phyloP scores from a whole-genome alignment of 2,113 vertebrate species.

The Psophia crepitans region DNA sequence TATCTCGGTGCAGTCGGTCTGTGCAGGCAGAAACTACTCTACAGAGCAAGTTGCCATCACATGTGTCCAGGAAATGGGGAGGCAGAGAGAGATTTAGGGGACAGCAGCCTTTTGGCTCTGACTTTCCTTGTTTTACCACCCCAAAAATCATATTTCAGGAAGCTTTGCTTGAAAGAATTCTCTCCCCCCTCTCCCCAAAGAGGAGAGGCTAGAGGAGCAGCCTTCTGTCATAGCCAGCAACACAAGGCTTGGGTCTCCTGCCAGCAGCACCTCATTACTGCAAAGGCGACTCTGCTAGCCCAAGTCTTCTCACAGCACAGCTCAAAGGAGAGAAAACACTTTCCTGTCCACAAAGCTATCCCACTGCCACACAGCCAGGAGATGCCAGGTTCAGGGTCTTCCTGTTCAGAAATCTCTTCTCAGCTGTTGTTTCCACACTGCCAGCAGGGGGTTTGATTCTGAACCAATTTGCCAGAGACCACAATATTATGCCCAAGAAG shows the following conservation, averaged over 20 bases:
- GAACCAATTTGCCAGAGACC: background rate
- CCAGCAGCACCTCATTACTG: background rate
- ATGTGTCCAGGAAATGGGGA: background rate
- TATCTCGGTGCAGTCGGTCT: background rate
- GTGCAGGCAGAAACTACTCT: conserved; percentile 40
- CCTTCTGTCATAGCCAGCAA: background rate
- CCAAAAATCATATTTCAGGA: background rate
- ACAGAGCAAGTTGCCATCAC: background rate
- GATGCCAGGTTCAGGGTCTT: background rate
- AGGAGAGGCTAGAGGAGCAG: background rate
- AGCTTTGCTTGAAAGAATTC: background rate
- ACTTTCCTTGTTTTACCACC: background rate
- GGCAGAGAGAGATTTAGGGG: conserved; percentile 11
- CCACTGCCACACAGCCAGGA: conserved; percentile 34
- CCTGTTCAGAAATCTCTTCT: background rate
- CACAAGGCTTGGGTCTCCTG: background rate
- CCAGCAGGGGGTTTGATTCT: background rate
- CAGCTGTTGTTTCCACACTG: background rate
- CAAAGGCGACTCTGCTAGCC: background rate
- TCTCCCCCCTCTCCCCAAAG: background rate
- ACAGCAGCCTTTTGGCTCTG: background rate
- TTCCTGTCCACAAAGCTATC: conserved; percentile 56
- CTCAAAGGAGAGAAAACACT: background rate
- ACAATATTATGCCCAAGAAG: background rate
- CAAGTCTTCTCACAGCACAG: background rate